A percentile compares a stretch with the other conserved stretches of the same genome.
phyloP scores from a whole-genome alignment of 64 coral and sea anemone genomes.

The Porites australiensis region DNA sequence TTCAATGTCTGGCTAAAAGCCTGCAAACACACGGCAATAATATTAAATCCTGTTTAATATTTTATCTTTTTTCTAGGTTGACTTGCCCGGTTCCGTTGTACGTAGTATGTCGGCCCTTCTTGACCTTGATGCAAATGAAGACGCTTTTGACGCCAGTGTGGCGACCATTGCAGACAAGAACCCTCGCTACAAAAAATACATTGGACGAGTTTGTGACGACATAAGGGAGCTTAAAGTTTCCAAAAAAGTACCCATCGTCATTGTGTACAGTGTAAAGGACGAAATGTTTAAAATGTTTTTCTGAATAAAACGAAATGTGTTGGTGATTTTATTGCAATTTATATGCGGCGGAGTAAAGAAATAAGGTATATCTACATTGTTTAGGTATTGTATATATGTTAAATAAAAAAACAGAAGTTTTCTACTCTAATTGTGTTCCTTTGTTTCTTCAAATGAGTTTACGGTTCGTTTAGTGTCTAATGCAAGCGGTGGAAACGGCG shows the following conservation, averaged over 20 bases:
- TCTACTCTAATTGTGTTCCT: too few relatives aligned
- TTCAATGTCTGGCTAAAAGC: too few relatives aligned
- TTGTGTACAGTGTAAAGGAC: conserved; percentile 87
- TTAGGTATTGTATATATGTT: too few relatives aligned
- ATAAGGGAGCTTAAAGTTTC: conserved; percentile 75
- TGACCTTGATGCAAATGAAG: conserved; percentile 71
- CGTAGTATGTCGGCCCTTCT: conserved; percentile 66
- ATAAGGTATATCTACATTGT: too few relatives aligned
- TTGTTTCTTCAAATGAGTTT: too few relatives aligned
- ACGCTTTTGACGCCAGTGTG: conserved; percentile 74
- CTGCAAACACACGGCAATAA: too few relatives aligned
- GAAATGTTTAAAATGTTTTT: conserved; percentile 93
- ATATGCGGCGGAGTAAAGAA: too few relatives aligned
- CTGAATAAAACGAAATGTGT: background rate
- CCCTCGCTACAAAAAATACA: conserved; percentile 64
- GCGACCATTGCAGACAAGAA: conserved; percentile 71
- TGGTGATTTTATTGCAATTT: too few relatives aligned
- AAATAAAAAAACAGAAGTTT: too few relatives aligned
- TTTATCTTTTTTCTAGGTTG: conserved; percentile 76
- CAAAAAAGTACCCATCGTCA: conserved; percentile 83
- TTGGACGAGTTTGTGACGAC: conserved; percentile 77
- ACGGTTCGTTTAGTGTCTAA: too few relatives aligned
- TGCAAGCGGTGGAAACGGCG: too few relatives aligned
- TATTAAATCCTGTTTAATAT: too few relatives aligned
- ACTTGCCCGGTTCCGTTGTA: conserved; percentile 81